Base-by-base conservation (phyloP, 2,797 vertebrate genomes). In the Anguilla megastoma region DNA sequence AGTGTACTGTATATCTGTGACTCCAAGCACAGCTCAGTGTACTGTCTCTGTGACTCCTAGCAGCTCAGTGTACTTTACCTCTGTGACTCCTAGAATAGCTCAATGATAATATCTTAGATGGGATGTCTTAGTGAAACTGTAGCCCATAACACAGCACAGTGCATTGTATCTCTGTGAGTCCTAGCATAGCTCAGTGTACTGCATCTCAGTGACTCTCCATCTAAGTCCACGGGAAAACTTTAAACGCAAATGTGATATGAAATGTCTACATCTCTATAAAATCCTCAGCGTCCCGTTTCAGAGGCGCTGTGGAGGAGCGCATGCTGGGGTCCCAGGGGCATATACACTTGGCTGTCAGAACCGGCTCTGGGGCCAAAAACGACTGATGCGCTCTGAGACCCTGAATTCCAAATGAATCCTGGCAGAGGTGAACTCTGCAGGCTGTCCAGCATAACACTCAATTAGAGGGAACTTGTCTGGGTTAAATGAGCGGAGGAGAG, bases 271-370 rank as follows among this genome's bases (percentile, higher is more conserved):
- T 7, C 6, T 69, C 63, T 27, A 69, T 69, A 27, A 69, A 69
- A 24, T 50, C 2, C 79, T 5, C 33, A 79, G 14, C 16, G 7
- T 41, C 74, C 10, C 48, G 41, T 50, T 80, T 18, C 3, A 48
- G 14, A 7, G 76, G 21, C 2, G 36, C 41, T 24, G 79, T 48
- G 36, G 8, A 82, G 45, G 24, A 18, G 24, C 0, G 24, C 79
- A 82, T 21, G 7, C 79, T 10, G 41, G 79, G 41, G 45, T 82
- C 79, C 45, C 45, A 0, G 36, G 79, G 45, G 79, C 0, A 12
- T 10, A 82, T 50, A 50, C n/a, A 21, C 41, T 82, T 82, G 79
- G 79, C 79, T 82, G 79, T n/a, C 79, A 50, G 79, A 82, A 48
- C 8, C 21, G 3, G 41, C 79, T 82, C 41, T 10, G 79, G 24